Evolutionary conservation across 2,888 invertebrate genomes (phyloP).

Genomic region (Spodoptera picta): DNA sequence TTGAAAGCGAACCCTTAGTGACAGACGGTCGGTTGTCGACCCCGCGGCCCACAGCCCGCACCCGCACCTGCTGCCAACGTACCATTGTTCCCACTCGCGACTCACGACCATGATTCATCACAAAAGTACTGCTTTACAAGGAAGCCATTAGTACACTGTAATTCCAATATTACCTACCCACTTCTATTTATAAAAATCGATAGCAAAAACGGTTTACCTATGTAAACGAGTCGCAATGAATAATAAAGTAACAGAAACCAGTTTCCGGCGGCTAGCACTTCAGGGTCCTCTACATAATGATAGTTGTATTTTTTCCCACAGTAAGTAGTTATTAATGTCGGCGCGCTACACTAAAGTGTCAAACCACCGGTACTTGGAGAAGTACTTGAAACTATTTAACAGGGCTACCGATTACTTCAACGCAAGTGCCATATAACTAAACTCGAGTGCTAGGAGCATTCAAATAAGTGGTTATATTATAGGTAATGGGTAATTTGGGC

Average conservation of each 20-base stretch:
- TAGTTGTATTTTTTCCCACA: conserved; percentile 17
- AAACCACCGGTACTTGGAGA: conserved; percentile 15
- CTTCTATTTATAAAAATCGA: no score
- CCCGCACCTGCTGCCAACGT: conserved; percentile 23
- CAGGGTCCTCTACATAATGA: conserved; percentile 21
- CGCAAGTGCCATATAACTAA: not conserved
- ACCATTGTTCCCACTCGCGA: conserved; percentile 25
- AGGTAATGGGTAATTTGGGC: no score
- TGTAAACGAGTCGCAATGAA: conserved; percentile 10
- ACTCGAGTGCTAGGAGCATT: no score
- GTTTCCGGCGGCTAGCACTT: conserved; percentile 14
- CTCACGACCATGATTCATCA: conserved; percentile 17
- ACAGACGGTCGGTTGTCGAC: conserved; percentile 37
- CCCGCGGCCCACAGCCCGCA: conserved; percentile 2
- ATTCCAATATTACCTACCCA: no score
- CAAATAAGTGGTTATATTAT: no score
- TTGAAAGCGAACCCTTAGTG: conserved; percentile 15
- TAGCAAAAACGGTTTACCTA: no score
- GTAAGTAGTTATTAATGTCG: not conserved
- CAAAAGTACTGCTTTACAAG: no score
- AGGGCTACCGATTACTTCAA: conserved; percentile 12
- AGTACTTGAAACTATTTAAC: conserved; percentile 17
- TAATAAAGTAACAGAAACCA: conserved; percentile 13
- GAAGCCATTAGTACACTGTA: no score
- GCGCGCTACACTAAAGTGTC: conserved; percentile 4